A percentile compares a stretch with the other conserved stretches of the same genome.
Evolutionary conservation across 2,888 invertebrate genomes (phyloP).

Genomic region (Aphodius granarius): DNA sequence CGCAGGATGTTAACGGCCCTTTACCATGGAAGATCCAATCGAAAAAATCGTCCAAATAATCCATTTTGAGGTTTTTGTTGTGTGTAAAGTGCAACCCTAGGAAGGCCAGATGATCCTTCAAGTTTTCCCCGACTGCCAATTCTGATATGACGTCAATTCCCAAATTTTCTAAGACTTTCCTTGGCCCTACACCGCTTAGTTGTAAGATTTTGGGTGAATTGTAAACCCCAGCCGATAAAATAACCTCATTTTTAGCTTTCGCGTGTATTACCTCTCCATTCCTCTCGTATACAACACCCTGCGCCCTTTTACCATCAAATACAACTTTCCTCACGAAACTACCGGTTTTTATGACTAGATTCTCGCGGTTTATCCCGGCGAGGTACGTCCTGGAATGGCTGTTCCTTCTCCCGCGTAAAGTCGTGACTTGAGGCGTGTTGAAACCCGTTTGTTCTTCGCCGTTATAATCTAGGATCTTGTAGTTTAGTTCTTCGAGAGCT

Average conservation of each 20-base stretch:
- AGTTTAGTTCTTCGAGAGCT: conserved; percentile 40
- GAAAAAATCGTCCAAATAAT: conserved; percentile 40
- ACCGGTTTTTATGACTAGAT: conserved; percentile 59
- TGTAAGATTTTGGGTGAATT: conserved; percentile 64
- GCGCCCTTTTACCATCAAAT: conserved; percentile 46
- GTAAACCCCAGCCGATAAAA: conserved; percentile 66
- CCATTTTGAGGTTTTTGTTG: conserved; percentile 43
- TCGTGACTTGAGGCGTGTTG: conserved; percentile 49
- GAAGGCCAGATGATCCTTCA: conserved; percentile 71
- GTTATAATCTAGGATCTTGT: conserved; percentile 21
- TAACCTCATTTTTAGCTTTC: conserved; percentile 68
- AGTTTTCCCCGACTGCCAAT: conserved; percentile 57
- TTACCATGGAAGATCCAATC: conserved; percentile 55
- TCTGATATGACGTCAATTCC: conserved; percentile 49
- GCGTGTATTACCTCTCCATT: conserved; percentile 56
- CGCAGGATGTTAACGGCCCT: conserved; percentile 55
- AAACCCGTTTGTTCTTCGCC: conserved; percentile 45
- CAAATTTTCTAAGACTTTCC: conserved; percentile 46
- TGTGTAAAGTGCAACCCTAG: conserved; percentile 61
- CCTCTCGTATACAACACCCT: conserved; percentile 49
- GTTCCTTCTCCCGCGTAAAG: conserved; percentile 55
- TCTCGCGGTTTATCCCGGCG: conserved; percentile 47
- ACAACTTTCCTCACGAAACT: conserved; percentile 60
- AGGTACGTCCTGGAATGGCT: conserved; percentile 62
- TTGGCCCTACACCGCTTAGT: conserved; percentile 66